Conservation (phyloP, 2,113 vertebrate species). For the Podocnemis expansa region DNA sequence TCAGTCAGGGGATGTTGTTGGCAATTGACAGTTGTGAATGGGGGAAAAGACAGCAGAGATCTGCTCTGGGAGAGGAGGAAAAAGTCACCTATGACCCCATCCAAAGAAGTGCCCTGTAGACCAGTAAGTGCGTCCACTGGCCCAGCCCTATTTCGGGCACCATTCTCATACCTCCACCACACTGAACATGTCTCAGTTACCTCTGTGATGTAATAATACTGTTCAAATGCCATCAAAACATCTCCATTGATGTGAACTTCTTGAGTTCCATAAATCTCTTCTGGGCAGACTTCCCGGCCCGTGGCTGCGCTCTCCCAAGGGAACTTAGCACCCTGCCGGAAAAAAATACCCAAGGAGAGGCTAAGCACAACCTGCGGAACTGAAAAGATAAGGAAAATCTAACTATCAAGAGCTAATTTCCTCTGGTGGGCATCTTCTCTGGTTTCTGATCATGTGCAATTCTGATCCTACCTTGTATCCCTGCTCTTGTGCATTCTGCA, state of each 20-base stretch:
- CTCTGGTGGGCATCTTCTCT: accelerated
- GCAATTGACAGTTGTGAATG: neutral
- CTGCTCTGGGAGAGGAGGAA: neutral
- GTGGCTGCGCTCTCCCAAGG: constrained; percentile 93
- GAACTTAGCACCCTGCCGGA: constrained; percentile 91
- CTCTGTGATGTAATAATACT: constrained; percentile 87
- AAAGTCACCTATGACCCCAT: neutral
- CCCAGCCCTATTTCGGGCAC: neutral
- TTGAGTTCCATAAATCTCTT: constrained; percentile 86
- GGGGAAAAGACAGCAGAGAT: neutral
- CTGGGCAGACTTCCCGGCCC: constrained; percentile 90
- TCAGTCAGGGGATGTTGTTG: neutral
- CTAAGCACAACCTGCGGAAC: neutral
- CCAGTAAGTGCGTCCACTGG: neutral
- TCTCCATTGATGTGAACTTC: constrained; percentile 94
- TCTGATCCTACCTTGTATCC: constrained; percentile 82
- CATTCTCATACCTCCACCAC: accelerated
- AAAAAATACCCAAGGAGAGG: accelerated
- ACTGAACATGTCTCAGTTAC: constrained; percentile 10
- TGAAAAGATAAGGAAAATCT: accelerated
- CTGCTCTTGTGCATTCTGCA: constrained; percentile 81
- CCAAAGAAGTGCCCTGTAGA: neutral
- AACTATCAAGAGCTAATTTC: accelerated
- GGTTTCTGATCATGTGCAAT: accelerated
- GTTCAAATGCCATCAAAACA: constrained; percentile 88